Base-by-base conservation (phyloP, 2,797 vertebrate genomes). In the Coracias cyanogaster region DNA sequence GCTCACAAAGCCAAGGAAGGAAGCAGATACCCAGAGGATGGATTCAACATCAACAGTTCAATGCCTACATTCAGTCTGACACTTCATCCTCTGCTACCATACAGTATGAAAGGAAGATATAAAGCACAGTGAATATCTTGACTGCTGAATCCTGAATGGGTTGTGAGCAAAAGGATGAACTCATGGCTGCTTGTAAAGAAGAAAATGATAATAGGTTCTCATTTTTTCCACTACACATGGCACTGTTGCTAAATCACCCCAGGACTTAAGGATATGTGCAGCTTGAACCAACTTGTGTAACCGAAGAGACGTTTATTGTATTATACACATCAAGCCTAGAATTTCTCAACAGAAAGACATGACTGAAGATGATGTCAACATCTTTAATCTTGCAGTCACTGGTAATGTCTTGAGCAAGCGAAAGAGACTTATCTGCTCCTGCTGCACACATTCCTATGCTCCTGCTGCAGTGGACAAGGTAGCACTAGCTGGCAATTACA, bases 341-440 rank as follows among this genome's bases (percentile, higher is more conserved):
- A 60, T 94, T 96, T 94, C 73, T 88, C 28, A 73, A 86, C 33
- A 84, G 62, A 78, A 90, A 77, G 24, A 80, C 41, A 57, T 86
- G 51, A 62, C 61, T 74, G 60, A 24, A 91, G 74, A 43, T 92
- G 65, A 46, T 25, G 82, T 22, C n/a, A 78, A 33, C 58, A 60
- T 60, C 57, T 54, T 70, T 61, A 84, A 72, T 22, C 54, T 76
- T 62, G 25, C 43, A 71, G 45, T 39, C 43, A 62, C 46, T 45
- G 16, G 3, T 45, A 66, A 77, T 7, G 25, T 33, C 62, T 57
- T 51, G 19, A 66, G 37, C 28, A 61, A 55, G 52, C 41, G 57
- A 33, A 86, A 76, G 49, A 77, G n/a, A 39, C 21, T 71, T 64
- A 51, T 37, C 41, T 76, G 54, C n/a, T 87, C 37, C 37, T 72